phyloP scores from a whole-genome alignment of 2,113 vertebrate genomes.

The Polypterus bichir region DNA sequence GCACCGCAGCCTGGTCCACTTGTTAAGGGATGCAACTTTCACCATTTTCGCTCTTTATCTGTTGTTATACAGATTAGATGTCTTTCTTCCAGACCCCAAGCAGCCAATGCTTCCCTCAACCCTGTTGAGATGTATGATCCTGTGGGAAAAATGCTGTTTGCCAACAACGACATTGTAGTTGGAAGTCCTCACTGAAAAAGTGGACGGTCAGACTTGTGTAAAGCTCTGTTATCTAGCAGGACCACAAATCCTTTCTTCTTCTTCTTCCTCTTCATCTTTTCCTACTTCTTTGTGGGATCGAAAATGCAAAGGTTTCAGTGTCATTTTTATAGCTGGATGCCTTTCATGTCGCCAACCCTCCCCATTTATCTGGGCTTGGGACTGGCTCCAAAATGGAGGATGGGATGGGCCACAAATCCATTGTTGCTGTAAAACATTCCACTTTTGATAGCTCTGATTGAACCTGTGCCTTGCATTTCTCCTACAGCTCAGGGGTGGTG shows the following conservation, averaged over 20 bases:
- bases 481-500: constrained; percentile 7
- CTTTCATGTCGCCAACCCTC: too few species aligned
- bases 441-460: neutral
- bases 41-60: neutral
- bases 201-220: constrained; percentile 13
- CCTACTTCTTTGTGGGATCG: too few species aligned
- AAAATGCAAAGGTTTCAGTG: too few species aligned
- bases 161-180: constrained; percentile 11
- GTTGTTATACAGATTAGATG: constrained; percentile 9
- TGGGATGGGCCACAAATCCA: constrained; percentile 8
- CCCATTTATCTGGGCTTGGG: too few species aligned
- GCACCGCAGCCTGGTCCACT: too few species aligned
- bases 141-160: constrained; percentile 10
- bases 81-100: constrained; percentile 8
- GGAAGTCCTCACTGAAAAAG: constrained; percentile 9
- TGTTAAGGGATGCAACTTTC: too few species aligned
- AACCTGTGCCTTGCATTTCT: constrained; percentile 8
- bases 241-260: too few species aligned
- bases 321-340: too few species aligned
- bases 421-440: constrained; percentile 7
- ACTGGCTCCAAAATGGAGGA: too few species aligned
- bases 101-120: constrained; percentile 8
- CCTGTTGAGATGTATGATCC: constrained; percentile 7
- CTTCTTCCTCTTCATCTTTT: too few species aligned
- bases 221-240: constrained; percentile 1